phyloP scores from a whole-genome alignment of 2,797 vertebrate species.

The Paratrypauchen microcephalus region DNA sequence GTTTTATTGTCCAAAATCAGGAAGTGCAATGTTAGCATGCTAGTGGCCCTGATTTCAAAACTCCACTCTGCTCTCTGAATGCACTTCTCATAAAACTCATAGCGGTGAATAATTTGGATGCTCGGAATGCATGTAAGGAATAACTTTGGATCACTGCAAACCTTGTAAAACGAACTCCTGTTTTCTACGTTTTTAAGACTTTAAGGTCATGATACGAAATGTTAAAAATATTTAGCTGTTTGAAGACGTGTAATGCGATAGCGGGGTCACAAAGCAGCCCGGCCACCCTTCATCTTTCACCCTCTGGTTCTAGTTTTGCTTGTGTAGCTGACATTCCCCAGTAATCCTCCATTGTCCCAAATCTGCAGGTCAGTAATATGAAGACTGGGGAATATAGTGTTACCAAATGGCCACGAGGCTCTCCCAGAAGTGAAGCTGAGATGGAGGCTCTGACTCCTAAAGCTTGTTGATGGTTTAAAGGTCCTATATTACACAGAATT shows the following conservation, averaged over 20 bases:
- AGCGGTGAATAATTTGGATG: no score
- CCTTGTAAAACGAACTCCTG: no score
- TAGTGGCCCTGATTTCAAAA: no score
- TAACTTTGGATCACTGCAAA: no score
- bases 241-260: background rate
- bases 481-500: no score
- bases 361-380: constrained; percentile 14
- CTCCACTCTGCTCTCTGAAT: no score
- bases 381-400: constrained; percentile 5
- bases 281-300: background rate
- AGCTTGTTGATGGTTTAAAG: constrained; percentile 20
- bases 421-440: constrained; percentile 3
- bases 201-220: background rate
- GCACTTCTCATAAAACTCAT: no score
- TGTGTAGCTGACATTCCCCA: constrained; percentile 8
- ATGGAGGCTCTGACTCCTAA: background rate
- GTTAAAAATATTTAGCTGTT: background rate
- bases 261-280: background rate
- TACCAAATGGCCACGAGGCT: constrained; percentile 13
- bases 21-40: no score
- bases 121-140: no score
- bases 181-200: no score
- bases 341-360: constrained; percentile 13
- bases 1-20: no score
- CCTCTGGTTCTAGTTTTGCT: constrained; percentile 3